A percentile compares a stretch with the other conserved stretches of the same genome.
Evolutionary conservation across 2,113 vertebrate species (phyloP).

Genomic region (Ginglymostoma cirratum): DNA sequence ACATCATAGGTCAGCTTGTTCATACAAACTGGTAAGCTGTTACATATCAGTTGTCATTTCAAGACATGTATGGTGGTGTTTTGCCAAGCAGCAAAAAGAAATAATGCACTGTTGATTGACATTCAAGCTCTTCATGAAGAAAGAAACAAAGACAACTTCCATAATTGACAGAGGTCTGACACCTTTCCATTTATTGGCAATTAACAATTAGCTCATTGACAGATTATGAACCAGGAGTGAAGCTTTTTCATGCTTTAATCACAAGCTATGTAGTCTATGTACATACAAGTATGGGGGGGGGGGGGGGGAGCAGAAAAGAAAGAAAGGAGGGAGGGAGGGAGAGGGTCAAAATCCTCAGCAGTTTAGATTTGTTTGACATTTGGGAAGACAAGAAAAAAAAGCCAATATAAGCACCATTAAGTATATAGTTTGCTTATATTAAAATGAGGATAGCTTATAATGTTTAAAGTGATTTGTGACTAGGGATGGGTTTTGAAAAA

Average conservation of each 20-base stretch:
- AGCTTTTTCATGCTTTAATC: constrained; percentile 35
- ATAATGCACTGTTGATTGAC: not conserved
- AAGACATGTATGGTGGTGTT: not conserved
- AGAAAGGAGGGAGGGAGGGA: too few relatives aligned
- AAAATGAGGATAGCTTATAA: not conserved
- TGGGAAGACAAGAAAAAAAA: not conserved
- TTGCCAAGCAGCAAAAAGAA: not conserved
- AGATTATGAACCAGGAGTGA: constrained; percentile 29
- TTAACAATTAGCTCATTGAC: constrained; percentile 28
- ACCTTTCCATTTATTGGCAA: constrained; percentile 38
- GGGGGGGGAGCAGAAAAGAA: not conserved
- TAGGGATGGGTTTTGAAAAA: not conserved
- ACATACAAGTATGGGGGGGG: not conserved
- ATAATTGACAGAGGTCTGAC: constrained; percentile 35
- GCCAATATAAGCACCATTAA: constrained; percentile 26
- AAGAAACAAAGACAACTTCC: not conserved
- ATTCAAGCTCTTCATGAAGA: not conserved
- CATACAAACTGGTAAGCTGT: not conserved
- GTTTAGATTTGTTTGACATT: not conserved
- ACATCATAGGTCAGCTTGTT: not conserved
- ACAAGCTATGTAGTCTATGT: constrained; percentile 28
- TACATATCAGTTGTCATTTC: not conserved
- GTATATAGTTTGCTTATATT: constrained; percentile 24
- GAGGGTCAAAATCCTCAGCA: not conserved
- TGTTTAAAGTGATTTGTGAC: not conserved